Evolutionary conservation across 1,140 invertebrate species (phyloP).

Genomic region (Ips typographus): DNA sequence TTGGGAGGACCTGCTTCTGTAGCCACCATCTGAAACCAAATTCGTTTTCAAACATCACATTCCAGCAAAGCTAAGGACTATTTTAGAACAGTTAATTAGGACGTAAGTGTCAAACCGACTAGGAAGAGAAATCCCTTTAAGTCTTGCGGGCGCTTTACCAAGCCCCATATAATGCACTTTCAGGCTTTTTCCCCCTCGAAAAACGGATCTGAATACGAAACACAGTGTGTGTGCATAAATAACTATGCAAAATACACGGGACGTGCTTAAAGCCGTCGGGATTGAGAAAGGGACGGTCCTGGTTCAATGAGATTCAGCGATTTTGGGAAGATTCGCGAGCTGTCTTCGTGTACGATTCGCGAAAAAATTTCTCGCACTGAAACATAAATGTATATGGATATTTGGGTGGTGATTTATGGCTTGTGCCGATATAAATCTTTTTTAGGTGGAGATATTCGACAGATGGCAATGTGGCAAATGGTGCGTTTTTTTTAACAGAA

Average conservation of each 20-base stretch:
- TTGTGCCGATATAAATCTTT: background rate
- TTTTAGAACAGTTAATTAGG: too few relatives aligned
- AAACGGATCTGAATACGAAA: background rate
- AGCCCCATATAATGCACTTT: too few relatives aligned
- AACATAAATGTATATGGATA: conserved; percentile 1
- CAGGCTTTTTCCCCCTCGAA: background rate
- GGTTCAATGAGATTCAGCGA: conserved; percentile 3
- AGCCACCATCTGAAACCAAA: conserved; percentile 70
- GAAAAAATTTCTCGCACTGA: background rate
- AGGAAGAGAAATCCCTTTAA: too few relatives aligned
- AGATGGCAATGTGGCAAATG: too few relatives aligned
- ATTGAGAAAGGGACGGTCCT: background rate
- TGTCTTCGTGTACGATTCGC: background rate
- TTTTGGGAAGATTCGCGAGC: background rate
- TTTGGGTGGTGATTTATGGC: background rate
- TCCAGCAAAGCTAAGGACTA: too few relatives aligned
- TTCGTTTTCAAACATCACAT: too few relatives aligned
- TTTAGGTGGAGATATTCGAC: too few relatives aligned
- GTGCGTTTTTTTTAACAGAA: too few relatives aligned
- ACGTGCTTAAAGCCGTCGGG: background rate
- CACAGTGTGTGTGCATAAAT: conserved; percentile 1
- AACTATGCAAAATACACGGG: background rate
- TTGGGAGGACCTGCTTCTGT: conserved; percentile 64
- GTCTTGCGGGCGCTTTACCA: too few relatives aligned
- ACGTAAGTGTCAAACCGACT: too few relatives aligned